Base-by-base conservation (phyloP, 2,113 vertebrate species). In the Amphilophus citrinellus region DNA sequence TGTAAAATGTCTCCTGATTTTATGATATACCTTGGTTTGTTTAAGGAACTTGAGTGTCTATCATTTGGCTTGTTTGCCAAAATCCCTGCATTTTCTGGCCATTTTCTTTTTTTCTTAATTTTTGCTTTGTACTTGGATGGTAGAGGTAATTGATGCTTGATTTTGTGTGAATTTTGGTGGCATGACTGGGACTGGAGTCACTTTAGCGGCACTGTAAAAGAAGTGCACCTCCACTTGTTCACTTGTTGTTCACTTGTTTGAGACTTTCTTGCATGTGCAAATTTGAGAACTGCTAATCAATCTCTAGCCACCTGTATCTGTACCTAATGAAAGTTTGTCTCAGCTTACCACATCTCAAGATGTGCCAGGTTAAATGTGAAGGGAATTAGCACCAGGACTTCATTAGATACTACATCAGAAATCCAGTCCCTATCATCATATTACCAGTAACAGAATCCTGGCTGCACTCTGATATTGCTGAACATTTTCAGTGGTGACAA, bases 361-460 rank as follows among this genome's bases (percentile, higher is more conserved):
- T 73, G 47, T 56, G 10, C 68, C 27, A 77, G 60, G 47, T 66
- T 50, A 77, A 84, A 84, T 68, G 61, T 78, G 61, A 77, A 77
- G 42, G n/a, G 35, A 68, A 77, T 66, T 68, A 66, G 27, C 82
- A 77, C 37, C 11, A 60, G n/a, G 35, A 22, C 24, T 3, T 1
- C 50, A 39, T 42, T 56, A 56, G 18, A 83, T 56, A 60, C 18
- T 2, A 7, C 62, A 59, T 42, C 62, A 59, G 35, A 73, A 61
- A 35, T 73, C n/a, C 32, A n/a, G 35, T 30, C 44, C 37, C 18
- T 32, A 27, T 73, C 68, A 56, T 56, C 24, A 30, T 32, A 82
- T 75, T 50, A 61, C 80, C n/a, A 35, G 20, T 50, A 73, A 73
- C 47, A 56, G 68, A 73, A 73, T 73, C 68, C 2, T 1, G 18